Evolutionary conservation across 2,113 vertebrate species (phyloP).

Genomic region (Pachycephala philippinensis): DNA sequence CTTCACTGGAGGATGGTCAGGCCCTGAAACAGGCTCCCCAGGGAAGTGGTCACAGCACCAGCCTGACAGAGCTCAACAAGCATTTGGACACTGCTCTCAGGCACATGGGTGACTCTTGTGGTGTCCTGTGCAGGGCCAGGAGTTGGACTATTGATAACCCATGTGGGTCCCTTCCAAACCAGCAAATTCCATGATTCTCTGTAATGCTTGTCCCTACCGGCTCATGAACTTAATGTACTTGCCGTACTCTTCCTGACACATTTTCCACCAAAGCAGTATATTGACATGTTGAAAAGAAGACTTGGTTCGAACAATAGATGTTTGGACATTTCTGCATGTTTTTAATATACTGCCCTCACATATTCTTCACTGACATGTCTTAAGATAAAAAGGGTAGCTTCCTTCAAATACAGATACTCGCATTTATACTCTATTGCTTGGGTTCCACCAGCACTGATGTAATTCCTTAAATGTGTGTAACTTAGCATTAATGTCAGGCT

Average conservation of each 20-base stretch:
- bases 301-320: background rate
- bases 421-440: background rate
- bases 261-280: background rate
- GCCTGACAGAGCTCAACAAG: background rate
- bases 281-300: background rate
- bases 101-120: background rate
- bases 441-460: background rate
- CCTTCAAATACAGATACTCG: background rate
- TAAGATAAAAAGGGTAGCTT: background rate
- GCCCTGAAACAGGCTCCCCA: background rate
- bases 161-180: background rate
- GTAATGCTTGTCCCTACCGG: background rate
- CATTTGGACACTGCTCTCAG: background rate
- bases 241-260: background rate
- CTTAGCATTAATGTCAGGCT: constrained; percentile 22
- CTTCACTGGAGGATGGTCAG: background rate
- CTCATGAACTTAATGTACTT: background rate
- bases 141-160: background rate
- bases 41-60: background rate
- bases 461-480: background rate
- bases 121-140: too few species aligned
- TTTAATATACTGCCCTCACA: background rate
- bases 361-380: background rate
- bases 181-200: background rate
- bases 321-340: background rate